Evolutionary conservation across 2,797 vertebrate genomes (phyloP).

Genomic region (Acestrorhynchus altus): DNA sequence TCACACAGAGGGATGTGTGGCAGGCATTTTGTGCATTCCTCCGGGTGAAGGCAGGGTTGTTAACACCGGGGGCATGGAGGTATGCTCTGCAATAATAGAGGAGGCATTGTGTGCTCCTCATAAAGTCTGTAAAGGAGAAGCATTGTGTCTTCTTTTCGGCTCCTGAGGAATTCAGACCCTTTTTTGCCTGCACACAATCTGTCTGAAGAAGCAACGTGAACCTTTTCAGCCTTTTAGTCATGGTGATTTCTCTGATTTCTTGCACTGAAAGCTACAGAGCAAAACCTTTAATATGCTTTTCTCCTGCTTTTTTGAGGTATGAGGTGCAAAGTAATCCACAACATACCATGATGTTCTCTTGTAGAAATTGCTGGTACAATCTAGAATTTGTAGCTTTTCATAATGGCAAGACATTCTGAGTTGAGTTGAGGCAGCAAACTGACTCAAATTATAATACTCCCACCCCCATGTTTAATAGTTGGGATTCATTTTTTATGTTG

Average conservation of each 20-base stretch:
- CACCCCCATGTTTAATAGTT: too few relatives aligned
- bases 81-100: constrained; percentile 16
- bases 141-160: constrained; percentile 14
- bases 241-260: constrained; percentile 3
- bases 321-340: neutral
- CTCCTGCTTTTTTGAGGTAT: too few relatives aligned
- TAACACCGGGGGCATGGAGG: constrained; percentile 22
- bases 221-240: neutral
- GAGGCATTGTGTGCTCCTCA: constrained; percentile 16
- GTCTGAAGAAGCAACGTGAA: neutral
- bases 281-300: neutral
- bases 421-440: too few relatives aligned
- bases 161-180: constrained; percentile 16
- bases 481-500: too few relatives aligned
- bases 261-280: too few relatives aligned
- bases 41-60: constrained; percentile 21
- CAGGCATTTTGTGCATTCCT: constrained; percentile 35
- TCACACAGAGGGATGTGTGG: constrained; percentile 29
- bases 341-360: too few relatives aligned
- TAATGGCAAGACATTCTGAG: too few relatives aligned
- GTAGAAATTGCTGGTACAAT: too few relatives aligned
- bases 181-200: neutral
- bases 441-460: too few relatives aligned
- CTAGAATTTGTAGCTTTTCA: too few relatives aligned
- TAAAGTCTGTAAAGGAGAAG: constrained; percentile 18